Base-by-base conservation (phyloP, 1,140 invertebrate genomes). In the Macrotrachela quadricornifera region DNA sequence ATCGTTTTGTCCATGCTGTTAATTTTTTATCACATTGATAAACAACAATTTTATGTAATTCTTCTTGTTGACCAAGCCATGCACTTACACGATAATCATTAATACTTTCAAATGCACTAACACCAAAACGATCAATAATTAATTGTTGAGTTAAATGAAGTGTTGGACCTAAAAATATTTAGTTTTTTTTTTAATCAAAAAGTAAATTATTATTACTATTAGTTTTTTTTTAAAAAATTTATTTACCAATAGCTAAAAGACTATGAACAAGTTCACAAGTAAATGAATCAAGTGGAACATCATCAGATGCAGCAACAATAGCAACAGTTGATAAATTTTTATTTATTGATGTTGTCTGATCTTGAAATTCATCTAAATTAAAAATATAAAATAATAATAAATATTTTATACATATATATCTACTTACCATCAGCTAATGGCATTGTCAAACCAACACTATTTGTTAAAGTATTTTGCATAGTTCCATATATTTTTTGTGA, bases 21-120 rank as follows among this genome's bases (percentile, higher is more conserved):
- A 92, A 78, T 14, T 78, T 80, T 8, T 78, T 76, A 63, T 99
- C 92, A 68, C 92, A 97, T 64, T 97, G 88, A 66, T 97, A 97
- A 9, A 97, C 63, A 0, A 88, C 83, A 59, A 96, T 80, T 62
- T 80, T 70, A 64, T 96, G 85, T 57, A 88, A 84, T 69, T 99
- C 94, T 68, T 99, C 92, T 68, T 96, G 88, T 62, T 95, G 86
- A 0, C 86, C 90, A 16, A 99, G 72, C 92, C 92, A 99, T 6
- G 84, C 86, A 51, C 85, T 90, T 21, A 99, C 71, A 11, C 88
- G 75, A 60, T 73, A 75, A 56, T 75, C 72, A 49, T 68, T 70
- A 37, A 65, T 60, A 57, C 81, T 75, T 62, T 92, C 86, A 71
- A 94, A 80, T 38, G 88, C 87, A 6, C 79, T 78, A 0, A 76